Conservation (phyloP, 2,797 vertebrate species). For the Sebastes minor region DNA sequence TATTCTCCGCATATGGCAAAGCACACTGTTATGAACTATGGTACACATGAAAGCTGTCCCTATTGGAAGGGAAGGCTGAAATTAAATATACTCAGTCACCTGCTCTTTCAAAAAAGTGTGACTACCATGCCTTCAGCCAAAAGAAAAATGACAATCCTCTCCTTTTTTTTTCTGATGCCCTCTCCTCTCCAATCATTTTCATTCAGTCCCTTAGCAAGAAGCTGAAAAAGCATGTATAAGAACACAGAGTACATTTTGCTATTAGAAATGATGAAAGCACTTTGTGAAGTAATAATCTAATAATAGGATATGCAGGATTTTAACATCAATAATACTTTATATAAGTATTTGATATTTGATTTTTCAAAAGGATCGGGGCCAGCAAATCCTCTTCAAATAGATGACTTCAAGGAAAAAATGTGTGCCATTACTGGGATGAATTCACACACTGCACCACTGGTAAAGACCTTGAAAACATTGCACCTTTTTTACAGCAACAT, state of each 20-base stretch:
- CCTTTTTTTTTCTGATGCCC: background rate
- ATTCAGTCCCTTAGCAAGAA: background rate
- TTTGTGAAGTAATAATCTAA: background rate
- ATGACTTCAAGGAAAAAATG: constrained; percentile 77
- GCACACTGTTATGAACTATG: background rate
- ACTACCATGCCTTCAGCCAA: background rate
- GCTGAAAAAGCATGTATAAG: background rate
- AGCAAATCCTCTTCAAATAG: constrained; percentile 75
- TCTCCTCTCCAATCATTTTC: background rate
- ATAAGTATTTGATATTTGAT: constrained; percentile 9
- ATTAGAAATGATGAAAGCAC: background rate
- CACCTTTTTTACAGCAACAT: background rate
- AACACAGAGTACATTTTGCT: background rate
- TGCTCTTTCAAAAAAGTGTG: background rate
- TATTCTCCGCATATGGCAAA: background rate
- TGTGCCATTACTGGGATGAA: constrained; percentile 55
- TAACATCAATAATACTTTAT: background rate
- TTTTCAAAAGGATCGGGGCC: constrained; percentile 78
- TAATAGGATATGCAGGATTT: background rate
- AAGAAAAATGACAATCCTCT: background rate
- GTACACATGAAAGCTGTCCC: background rate
- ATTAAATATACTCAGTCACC: background rate
- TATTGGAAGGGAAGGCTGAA: background rate
- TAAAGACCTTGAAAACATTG: constrained; percentile 55
- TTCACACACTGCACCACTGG: constrained; percentile 65